A percentile compares a stretch with the other conserved stretches of the same genome.
Evolutionary conservation across 2,797 vertebrate genomes (phyloP).

Genomic region (Neopelma chrysocephalum): DNA sequence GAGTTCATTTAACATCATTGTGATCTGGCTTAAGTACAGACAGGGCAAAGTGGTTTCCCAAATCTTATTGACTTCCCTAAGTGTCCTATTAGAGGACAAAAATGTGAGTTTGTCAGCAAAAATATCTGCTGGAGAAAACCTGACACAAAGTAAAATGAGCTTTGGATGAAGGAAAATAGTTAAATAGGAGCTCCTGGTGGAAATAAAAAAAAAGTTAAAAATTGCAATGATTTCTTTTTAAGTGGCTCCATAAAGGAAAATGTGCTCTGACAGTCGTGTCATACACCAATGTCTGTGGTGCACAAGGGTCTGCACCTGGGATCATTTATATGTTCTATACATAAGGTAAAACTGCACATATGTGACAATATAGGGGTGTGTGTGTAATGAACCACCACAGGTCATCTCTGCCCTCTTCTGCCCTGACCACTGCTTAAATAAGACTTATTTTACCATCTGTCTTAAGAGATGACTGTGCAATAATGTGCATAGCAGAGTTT

Average conservation of each 20-base stretch:
- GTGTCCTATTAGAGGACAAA: conserved; percentile 22
- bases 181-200: neutral
- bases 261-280: neutral
- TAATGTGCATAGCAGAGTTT: accelerated
- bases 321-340: neutral
- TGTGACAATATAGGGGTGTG: neutral
- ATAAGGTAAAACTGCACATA: neutral
- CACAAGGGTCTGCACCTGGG: neutral
- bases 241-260: neutral
- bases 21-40: neutral
- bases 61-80: conserved; percentile 20
- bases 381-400: neutral
- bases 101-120: conserved; percentile 27
- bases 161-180: neutral
- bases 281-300: neutral
- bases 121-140: neutral
- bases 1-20: conserved; percentile 27
- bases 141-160: neutral
- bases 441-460: neutral
- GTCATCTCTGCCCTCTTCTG: neutral
- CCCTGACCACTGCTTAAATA: neutral
- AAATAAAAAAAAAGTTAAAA: neutral
- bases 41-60: conserved; percentile 29
- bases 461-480: neutral
- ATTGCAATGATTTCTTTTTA: neutral